phyloP scores from a whole-genome alignment of 23 tunicate species.

The Trididemnum clinides region DNA sequence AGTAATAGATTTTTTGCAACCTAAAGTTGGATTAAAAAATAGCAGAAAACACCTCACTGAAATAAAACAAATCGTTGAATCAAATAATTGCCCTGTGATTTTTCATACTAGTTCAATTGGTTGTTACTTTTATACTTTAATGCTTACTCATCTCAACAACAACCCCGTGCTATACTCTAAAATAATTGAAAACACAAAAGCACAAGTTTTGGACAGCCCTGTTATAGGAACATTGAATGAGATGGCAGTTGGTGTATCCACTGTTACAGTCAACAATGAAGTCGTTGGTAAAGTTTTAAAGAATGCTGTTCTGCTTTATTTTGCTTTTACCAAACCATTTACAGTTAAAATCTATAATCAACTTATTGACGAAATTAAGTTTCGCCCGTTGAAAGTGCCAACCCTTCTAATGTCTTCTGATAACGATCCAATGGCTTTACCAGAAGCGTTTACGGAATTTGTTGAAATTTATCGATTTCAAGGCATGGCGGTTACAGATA shows the following conservation, averaged over 20 bases:
- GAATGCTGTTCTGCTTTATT: conserved; percentile 19
- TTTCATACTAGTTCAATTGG: conserved; percentile 83
- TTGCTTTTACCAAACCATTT: conserved; percentile 37
- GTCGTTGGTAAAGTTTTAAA: background rate
- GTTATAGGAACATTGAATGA: conserved; percentile 85
- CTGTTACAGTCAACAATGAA: conserved; percentile 18
- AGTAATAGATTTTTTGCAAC: conserved; percentile 62
- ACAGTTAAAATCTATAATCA: conserved; percentile 58
- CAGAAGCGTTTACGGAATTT: conserved; percentile 28
- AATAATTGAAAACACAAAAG: conserved; percentile 22
- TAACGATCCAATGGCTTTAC: conserved; percentile 70
- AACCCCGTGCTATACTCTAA: conserved; percentile 39
- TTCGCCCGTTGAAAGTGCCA: conserved; percentile 36
- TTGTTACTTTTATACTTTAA: conserved; percentile 78
- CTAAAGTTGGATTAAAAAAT: conserved; percentile 58
- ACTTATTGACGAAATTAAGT: conserved; percentile 38
- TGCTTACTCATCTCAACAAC: conserved; percentile 43
- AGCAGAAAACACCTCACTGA: conserved; percentile 26
- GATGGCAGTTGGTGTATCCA: conserved; percentile 84
- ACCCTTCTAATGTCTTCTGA: conserved; percentile 48
- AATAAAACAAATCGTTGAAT: background rate
- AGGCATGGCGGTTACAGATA: conserved; percentile 24
- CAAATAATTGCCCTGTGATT: conserved; percentile 19
- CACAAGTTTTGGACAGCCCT: conserved; percentile 81
- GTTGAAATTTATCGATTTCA: conserved; percentile 5